phyloP scores from a whole-genome alignment of 2,888 invertebrate genomes.

The Blastobasis adustella region DNA sequence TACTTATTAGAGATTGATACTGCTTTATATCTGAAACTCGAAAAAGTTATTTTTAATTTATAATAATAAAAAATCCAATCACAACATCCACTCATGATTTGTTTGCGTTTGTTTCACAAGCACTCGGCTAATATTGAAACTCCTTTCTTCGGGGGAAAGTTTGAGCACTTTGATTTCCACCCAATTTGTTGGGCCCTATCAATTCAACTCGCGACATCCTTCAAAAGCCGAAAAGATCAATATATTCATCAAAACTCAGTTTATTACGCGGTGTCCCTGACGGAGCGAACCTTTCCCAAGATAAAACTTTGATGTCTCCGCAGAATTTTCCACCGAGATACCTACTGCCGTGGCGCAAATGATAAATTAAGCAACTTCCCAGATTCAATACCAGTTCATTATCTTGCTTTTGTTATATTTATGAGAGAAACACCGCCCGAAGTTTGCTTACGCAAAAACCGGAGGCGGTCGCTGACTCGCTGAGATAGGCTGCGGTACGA shows the following conservation, averaged over 20 bases:
- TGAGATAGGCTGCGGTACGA: not conserved
- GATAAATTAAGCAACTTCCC: constrained; percentile 61
- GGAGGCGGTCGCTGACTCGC: not conserved
- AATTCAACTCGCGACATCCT: too few species aligned
- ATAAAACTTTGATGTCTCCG: constrained; percentile 48
- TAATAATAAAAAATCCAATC: too few species aligned
- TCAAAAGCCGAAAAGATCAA: constrained; percentile 15
- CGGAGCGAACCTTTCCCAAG: constrained; percentile 26
- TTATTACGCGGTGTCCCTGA: constrained; percentile 40
- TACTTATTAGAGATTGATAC: too few species aligned
- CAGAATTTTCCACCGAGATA: constrained; percentile 40
- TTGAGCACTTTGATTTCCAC: too few species aligned
- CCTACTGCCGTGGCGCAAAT: constrained; percentile 34
- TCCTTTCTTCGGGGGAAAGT: too few species aligned
- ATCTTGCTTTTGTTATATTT: constrained; percentile 31
- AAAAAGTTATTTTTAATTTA: too few species aligned
- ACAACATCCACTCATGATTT: too few species aligned
- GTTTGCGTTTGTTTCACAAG: too few species aligned
- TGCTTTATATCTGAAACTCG: too few species aligned
- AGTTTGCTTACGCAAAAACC: constrained; percentile 5
- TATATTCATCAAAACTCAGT: constrained; percentile 35
- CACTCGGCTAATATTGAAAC: too few species aligned
- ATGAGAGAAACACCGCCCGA: constrained; percentile 12
- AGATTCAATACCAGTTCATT: constrained; percentile 49
- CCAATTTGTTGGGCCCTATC: too few species aligned